A percentile compares a stretch with the other conserved stretches of the same genome.
Conservation (phyloP, 2,113 vertebrate genomes). For the Stercorarius parasiticus region DNA sequence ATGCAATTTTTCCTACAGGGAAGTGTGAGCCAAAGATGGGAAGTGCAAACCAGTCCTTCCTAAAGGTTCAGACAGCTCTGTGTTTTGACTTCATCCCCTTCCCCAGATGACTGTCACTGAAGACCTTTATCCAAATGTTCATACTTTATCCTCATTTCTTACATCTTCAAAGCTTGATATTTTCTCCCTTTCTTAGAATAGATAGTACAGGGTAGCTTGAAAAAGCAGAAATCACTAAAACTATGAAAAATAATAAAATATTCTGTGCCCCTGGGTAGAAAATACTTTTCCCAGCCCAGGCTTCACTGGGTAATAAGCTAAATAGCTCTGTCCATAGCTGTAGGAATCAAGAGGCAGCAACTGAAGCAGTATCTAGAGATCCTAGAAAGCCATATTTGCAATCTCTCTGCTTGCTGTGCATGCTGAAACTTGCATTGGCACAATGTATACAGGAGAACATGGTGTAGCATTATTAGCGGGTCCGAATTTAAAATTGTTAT, state of each 20-base stretch:
- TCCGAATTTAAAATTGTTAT: background rate
- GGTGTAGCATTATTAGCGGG: background rate
- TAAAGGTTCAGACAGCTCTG: background rate
- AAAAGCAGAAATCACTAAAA: background rate
- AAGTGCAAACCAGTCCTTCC: background rate
- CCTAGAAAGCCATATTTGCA: background rate
- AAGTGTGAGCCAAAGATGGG: accelerated
- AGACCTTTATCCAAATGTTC: background rate
- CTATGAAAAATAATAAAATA: background rate
- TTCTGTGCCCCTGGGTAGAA: background rate
- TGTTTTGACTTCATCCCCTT: background rate
- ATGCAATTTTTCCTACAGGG: background rate
- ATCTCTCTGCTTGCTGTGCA: background rate
- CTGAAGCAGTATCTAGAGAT: background rate
- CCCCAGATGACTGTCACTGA: background rate
- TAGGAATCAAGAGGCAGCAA: background rate
- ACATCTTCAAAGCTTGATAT: background rate
- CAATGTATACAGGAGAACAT: accelerated
- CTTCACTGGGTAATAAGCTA: background rate
- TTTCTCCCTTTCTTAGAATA: background rate
- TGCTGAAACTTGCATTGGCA: background rate
- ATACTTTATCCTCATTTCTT: background rate
- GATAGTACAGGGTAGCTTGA: background rate
- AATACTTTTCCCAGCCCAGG: background rate
- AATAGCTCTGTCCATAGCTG: background rate